Evolutionary conservation across 2,797 vertebrate genomes (phyloP), one percentile per base, ranked within the genome.

Genomic region (Mallotus villosus): DNA sequence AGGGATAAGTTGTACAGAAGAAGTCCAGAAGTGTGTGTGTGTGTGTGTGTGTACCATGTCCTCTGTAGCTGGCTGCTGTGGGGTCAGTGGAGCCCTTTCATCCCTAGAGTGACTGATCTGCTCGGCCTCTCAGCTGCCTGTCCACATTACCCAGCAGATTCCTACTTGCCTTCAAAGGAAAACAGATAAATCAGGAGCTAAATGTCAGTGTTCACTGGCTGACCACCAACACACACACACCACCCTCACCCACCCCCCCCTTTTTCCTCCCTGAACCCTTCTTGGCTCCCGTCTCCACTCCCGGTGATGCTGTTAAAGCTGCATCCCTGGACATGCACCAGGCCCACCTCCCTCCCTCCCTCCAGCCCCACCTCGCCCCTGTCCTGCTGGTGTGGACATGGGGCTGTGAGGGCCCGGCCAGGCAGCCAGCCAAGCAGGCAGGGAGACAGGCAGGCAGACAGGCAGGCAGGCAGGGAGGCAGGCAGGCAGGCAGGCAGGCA

Each of bases 51-150:
- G 72, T 59, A 83, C 66, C 76, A 72, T 74, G 80, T 85, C 68
- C 81, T 75, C 34, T 64, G 51, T n/a, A 17, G 34, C 71, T 81
- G 46, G 41, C 63, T 29, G 71, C 59, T 34, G 46, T 81, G 79
- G 71, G 75, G 68, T 81, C 63, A 78, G 75, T 78, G 66, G 74
- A 84, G 76, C 81, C 19, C 79, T 88, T 85, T 90, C 82, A 88
- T 89, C 82, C 75, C 72, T 63, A 55, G 78, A 84, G 71, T 83
- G 84, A 85, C 75, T 81, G 86, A 88, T 88, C 82, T 68, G 70
- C 72, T 78, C 17, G 65, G 76, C 81, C 74, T 76, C 71, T 55
- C 49, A 29, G 21, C 24, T 27, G 19, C 83, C 72, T 70, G 81
- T 72, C 84, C 75, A 61, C 75, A 77, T 84, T 84, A 87, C 74